Evolutionary conservation across 2,888 invertebrate genomes (phyloP), one percentile per base, ranked within the genome.

Genomic region (Sminthurides aquaticus): DNA sequence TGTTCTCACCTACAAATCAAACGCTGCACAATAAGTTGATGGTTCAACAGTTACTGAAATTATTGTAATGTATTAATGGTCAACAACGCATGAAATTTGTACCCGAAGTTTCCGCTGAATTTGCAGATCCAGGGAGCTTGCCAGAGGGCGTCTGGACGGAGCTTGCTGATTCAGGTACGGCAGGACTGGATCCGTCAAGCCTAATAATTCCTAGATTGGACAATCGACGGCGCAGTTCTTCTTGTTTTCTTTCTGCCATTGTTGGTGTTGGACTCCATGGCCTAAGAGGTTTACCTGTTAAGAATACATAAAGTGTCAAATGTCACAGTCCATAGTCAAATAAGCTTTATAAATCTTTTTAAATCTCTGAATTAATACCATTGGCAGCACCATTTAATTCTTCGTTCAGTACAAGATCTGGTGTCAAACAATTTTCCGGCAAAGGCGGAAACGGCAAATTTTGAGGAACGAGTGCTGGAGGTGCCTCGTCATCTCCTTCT

Each of bases 161-260:
- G 5, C 11, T 18, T 20, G 52, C 3, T 15, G 20, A 18, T 52
- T 52, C 15, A 52, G 52, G 8, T 52, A 52, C 52, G 5, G 20
- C 52, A 18, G 20, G 15, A 20, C 20, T 52, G 15, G 52, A 8
- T n/a, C n/a, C n/a, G n/a, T n/a, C n/a, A n/a, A n/a, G n/a, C 52
- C 20, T 52, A 26, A 59, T 64, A 28, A 63, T 63, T 3, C 64
- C 60, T 3, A 69, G 28, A 43, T 61, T 62, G n/a, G n/a, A n/a
- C 3, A 94, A 82, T 73, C 95, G 84, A 77, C 91, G 88, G 72
- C 90, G 90, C 63, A 93, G 85, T 80, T 89, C 91, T 80, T 93
- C 93, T 71, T 93, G 85, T 76, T 91, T 90, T 60, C 88, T 85
- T 79, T 93, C 92, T 57, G 90, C 85, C 66, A 89, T 83, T 20